Evolutionary conservation across 2,888 invertebrate genomes (phyloP).

Genomic region (Trichopoda pennipes): DNA sequence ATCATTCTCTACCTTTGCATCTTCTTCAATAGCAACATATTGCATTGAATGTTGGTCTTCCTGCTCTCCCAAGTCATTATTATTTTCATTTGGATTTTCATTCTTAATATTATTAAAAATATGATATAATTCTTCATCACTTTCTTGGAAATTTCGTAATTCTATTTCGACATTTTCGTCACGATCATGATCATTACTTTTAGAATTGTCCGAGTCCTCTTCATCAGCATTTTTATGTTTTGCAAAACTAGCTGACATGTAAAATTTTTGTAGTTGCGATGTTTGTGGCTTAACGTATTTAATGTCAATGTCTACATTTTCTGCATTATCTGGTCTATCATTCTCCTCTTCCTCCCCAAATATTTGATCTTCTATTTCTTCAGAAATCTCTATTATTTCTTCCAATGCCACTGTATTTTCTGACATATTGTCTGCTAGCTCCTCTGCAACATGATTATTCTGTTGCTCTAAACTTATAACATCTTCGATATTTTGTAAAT

Average conservation of each 20-base stretch:
- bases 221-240: slow-evolving; percentile 9
- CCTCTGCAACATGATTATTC: not conserved
- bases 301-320: not conserved
- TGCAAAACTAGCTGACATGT: slow-evolving; percentile 3
- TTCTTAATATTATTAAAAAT: slow-evolving; percentile 4
- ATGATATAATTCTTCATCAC: slow-evolving; percentile 8
- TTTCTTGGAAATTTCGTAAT: not conserved
- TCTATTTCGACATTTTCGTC: not conserved
- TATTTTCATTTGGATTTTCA: not conserved
- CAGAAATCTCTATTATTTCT: slow-evolving; percentile 21
- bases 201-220: not conserved
- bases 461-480: not conserved
- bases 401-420: not conserved
- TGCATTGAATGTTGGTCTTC: not conserved
- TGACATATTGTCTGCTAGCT: not conserved
- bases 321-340: not conserved
- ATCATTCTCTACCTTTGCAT: slow-evolving; percentile 11
- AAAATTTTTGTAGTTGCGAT: slow-evolving; percentile 2
- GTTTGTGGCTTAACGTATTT: not conserved
- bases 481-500: not conserved
- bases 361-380: slow-evolving; percentile 1
- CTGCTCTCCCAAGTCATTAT: not conserved
- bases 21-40: slow-evolving; percentile 9
- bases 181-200: not conserved
- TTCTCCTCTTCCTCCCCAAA: not conserved